Conservation (phyloP, 1,140 invertebrate genomes). For the Aphis gossypii region DNA sequence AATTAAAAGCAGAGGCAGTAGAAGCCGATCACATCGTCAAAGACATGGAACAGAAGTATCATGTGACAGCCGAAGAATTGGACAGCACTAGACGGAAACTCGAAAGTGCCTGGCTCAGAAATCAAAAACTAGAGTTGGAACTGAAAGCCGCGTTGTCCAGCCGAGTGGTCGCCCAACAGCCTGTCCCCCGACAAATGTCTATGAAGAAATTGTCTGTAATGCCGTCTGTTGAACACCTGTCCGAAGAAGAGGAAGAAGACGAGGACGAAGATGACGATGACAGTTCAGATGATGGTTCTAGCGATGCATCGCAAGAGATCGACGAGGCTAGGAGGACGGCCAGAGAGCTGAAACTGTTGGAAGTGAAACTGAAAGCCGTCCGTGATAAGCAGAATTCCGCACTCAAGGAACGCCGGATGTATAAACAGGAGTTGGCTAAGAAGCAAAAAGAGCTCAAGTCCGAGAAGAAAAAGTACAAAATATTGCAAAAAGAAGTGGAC, state of each 20-base stretch:
- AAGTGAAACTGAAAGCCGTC: constrained; percentile 78
- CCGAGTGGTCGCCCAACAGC: constrained; percentile 56
- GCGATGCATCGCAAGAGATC: constrained; percentile 52
- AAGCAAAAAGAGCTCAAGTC: constrained; percentile 75
- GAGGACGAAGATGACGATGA: constrained; percentile 57
- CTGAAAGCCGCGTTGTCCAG: constrained; percentile 65
- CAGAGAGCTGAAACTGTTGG: constrained; percentile 78
- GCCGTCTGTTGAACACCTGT: constrained; percentile 58
- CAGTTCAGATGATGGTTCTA: constrained; percentile 56
- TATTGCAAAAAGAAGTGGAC: constrained; percentile 83
- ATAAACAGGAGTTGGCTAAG: constrained; percentile 82
- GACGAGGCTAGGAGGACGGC: constrained; percentile 62
- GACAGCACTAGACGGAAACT: constrained; percentile 78
- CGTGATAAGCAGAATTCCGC: constrained; percentile 80
- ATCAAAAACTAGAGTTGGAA: constrained; percentile 74
- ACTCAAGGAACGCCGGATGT: constrained; percentile 76
- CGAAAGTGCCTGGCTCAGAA: constrained; percentile 80
- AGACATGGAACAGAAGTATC: constrained; percentile 80
- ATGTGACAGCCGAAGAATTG: constrained; percentile 76
- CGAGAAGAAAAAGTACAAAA: constrained; percentile 65
- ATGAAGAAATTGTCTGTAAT: constrained; percentile 61
- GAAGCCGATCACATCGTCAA: constrained; percentile 79
- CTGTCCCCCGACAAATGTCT: constrained; percentile 61
- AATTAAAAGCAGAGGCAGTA: constrained; percentile 77
- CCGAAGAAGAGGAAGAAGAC: constrained; percentile 57